Conservation (phyloP, 2,797 vertebrate species). For the Hippopotamyrus pictus region DNA sequence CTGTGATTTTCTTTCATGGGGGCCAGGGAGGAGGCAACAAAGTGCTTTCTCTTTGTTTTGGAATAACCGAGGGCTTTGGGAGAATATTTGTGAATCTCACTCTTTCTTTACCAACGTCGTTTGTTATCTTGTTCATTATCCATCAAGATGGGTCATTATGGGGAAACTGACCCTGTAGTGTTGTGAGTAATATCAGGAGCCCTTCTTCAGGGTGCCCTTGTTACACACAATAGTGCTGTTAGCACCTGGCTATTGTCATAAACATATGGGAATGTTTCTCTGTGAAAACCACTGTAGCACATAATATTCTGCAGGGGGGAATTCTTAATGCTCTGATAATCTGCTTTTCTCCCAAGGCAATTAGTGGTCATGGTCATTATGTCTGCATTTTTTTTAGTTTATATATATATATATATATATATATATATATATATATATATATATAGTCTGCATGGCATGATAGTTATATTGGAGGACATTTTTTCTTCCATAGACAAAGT, state of each 20-base stretch:
- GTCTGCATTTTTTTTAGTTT: not conserved
- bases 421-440: not conserved
- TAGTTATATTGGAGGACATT: not conserved
- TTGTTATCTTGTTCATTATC: not conserved
- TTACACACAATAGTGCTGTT: not conserved
- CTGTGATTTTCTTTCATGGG: not conserved
- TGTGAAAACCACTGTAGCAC: not conserved
- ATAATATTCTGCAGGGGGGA: not conserved
- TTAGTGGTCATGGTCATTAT: not conserved
- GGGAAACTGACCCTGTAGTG: not conserved
- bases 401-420: no score
- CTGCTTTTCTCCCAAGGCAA: not conserved
- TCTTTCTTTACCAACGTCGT: not conserved
- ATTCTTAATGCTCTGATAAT: conserved; percentile 1
- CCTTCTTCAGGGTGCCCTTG: not conserved
- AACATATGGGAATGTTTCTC: not conserved
- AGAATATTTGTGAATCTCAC: not conserved
- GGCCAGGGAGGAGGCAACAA: not conserved
- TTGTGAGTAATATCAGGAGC: not conserved
- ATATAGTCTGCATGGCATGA: not conserved
- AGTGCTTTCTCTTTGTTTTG: not conserved
- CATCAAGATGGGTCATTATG: not conserved
- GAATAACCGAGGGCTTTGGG: not conserved
- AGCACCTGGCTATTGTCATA: not conserved
- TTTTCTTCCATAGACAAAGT: not conserved